These are phyloP conservation scores for Cerastis rubricosa DNA, from an alignment of 2,888 invertebrate species.

Conservation along the genomic window DNA sequence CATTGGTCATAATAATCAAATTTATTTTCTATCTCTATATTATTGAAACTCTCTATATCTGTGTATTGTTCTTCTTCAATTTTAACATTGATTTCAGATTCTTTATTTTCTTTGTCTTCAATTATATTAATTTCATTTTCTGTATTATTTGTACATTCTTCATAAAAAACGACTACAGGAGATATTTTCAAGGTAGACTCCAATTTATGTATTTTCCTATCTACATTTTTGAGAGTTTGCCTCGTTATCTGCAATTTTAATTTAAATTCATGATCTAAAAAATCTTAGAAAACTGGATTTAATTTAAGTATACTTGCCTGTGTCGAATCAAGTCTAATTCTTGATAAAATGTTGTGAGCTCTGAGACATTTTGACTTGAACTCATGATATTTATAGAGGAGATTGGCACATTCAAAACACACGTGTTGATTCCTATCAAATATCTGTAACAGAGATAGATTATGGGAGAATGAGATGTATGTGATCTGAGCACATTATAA, in stretches of 20 bases:
- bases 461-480: background rate
- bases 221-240: constrained; percentile 56
- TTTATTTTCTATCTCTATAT: constrained; percentile 17
- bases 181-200: constrained; percentile 55
- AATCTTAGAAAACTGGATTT: background rate
- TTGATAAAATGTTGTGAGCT: constrained; percentile 63
- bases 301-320: constrained; percentile 46
- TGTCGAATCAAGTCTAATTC: constrained; percentile 39
- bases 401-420: constrained; percentile 69
- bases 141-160: constrained; percentile 15
- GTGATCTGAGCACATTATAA: background rate
- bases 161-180: constrained; percentile 13
- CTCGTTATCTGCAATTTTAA: constrained; percentile 59
- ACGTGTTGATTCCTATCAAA: constrained; percentile 55
- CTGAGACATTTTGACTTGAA: constrained; percentile 68
- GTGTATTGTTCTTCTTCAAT: constrained; percentile 29
- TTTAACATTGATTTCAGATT: constrained; percentile 45
- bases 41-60: constrained; percentile 6
- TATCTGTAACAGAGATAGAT: constrained; percentile 15
- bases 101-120: constrained; percentile 38
- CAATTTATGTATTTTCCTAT: constrained; percentile 65
- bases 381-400: constrained; percentile 67
- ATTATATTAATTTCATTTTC: constrained; percentile 8
- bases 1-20: constrained; percentile 25
- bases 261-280: background rate